Evolutionary conservation across 1,140 invertebrate genomes (phyloP).

Genomic region (Dryas iulia): DNA sequence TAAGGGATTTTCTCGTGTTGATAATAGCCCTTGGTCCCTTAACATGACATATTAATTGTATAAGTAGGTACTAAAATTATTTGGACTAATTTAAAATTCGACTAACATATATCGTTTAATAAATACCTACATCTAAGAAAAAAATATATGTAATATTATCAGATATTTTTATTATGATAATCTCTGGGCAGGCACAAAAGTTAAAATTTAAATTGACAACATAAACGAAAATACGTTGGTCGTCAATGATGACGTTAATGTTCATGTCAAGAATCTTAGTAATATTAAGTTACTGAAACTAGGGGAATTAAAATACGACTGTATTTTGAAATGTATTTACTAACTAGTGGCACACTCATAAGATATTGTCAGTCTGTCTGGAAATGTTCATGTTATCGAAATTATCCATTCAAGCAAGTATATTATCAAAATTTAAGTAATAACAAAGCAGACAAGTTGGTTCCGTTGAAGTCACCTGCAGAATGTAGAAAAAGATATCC

Average conservation of each 20-base stretch:
- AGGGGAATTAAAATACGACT: neutral
- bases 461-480: neutral
- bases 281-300: neutral
- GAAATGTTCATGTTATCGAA: constrained; percentile 9
- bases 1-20: too few relatives aligned
- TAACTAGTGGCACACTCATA: neutral
- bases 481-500: constrained; percentile 2
- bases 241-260: neutral
- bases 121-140: too few relatives aligned
- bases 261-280: neutral
- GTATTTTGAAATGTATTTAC: neutral
- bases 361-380: constrained; percentile 6
- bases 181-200: neutral
- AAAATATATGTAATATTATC: too few relatives aligned
- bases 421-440: neutral
- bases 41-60: too few relatives aligned
- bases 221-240: neutral
- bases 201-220: neutral
- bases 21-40: too few relatives aligned
- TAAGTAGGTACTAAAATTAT: too few relatives aligned
- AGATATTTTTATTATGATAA: neutral
- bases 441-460: neutral
- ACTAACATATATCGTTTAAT: too few relatives aligned
- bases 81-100: too few relatives aligned
- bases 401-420: constrained; percentile 6